Evolutionary conservation across 2,888 invertebrate species (phyloP), one percentile per base, ranked within the genome.

Genomic region (Ellobium chinense): DNA sequence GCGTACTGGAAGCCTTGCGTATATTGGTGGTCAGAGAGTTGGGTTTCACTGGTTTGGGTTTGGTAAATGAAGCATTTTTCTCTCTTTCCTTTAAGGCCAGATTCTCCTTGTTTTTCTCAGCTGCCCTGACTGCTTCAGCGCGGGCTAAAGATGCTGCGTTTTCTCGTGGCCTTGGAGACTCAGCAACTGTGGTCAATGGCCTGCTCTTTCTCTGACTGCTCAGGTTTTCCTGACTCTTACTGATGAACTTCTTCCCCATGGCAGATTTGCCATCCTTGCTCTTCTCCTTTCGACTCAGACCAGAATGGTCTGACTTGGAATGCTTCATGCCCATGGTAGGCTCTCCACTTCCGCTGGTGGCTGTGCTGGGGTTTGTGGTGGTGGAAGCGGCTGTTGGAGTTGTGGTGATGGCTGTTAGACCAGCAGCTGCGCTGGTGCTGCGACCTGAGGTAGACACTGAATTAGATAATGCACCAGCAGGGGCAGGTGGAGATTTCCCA

Each of bases 161-260:
- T 0, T 56, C 62, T 1, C 78, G 70, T 29, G 70, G 78, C 63
- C 31, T 70, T 2, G 70, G 78, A 18, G 78, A 36, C 31, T 78
- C 78, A 21, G 14, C 70, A 31, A 72, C 70, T 7, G 56, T 62
- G 14, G 68, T 24, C n/a, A 70, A 36, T 12, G 27, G 76, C 31
- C 46, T 21, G 68, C 46, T 70, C 89, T 88, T 60, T 54, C 75
- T 72, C 62, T 70, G 31, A 56, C 79, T 63, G 63, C 56, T 9
- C 37, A 92, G 84, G 79, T 89, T 92, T 77, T 92, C 92, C 68
- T 91, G 91, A 83, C 91, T 92, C 84, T 91, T 92, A 82, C 92
- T 92, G 36, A 92, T 86, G 73, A 89, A 90, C 24, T 87, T 84
- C 77, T 91, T 91, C n/a, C 86, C 86, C 27, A 90, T 80, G 24